These are phyloP conservation scores for Molossus molossus DNA, from an alignment of 2,797 vertebrate genomes.

Conservation along the genomic window DNA sequence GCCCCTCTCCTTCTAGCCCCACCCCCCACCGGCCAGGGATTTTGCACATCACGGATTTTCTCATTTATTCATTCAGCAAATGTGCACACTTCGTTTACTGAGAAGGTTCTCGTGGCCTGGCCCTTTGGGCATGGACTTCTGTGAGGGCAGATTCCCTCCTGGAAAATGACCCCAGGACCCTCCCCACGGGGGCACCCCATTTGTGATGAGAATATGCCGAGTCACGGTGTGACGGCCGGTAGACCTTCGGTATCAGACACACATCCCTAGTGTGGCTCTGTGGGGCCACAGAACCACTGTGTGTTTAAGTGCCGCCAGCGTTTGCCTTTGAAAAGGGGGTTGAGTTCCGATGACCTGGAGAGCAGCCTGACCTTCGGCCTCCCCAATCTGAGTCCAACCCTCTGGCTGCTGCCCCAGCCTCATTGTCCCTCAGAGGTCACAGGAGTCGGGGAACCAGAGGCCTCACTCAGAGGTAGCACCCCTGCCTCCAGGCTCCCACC, in stretches of 20 bases:
- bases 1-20: not conserved
- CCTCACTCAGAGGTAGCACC: rapidly evolving
- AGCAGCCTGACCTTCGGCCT: not conserved
- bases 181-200: rapidly evolving
- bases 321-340: not conserved
- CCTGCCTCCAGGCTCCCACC: not conserved
- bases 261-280: rapidly evolving
- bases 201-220: rapidly evolving
- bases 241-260: rapidly evolving
- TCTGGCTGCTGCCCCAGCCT: not conserved
- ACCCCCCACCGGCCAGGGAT: not conserved
- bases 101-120: not conserved
- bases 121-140: not conserved
- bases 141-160: not conserved
- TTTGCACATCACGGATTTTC: not conserved
- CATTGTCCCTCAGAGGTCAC: rapidly evolving
- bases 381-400: not conserved
- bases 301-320: rapidly evolving
- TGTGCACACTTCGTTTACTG: not conserved
- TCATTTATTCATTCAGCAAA: not conserved
- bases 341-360: not conserved
- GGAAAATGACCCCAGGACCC: not conserved
- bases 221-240: not conserved
- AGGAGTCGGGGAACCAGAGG: not conserved
- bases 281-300: rapidly evolving